Evolutionary conservation across 2,113 vertebrate genomes (phyloP).

Genomic region (Uria aalge): DNA sequence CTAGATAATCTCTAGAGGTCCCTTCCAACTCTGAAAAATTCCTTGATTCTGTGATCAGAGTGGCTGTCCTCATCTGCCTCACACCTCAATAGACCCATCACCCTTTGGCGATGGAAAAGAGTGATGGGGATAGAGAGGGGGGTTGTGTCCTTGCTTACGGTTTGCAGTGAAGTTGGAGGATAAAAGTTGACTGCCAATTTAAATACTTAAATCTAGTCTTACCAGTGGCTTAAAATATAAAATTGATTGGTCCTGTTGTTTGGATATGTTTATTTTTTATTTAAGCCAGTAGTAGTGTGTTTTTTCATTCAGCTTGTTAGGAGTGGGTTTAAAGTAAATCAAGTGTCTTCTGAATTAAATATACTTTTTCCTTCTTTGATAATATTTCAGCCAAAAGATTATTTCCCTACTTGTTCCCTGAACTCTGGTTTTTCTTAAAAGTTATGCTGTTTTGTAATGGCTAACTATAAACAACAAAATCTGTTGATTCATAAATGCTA

Average conservation of each 20-base stretch:
- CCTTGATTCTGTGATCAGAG: neutral
- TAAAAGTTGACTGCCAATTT: neutral
- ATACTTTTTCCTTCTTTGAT: neutral
- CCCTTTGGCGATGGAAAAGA: neutral
- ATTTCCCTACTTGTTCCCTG: neutral
- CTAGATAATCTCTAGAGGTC: too few species aligned
- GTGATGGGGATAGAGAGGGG: neutral
- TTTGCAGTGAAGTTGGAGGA: neutral
- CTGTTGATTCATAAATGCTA: neutral
- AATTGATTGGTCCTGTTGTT: neutral
- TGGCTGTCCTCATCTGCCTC: neutral
- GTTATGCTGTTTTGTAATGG: neutral
- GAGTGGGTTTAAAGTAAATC: neutral
- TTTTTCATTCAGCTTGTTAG: neutral
- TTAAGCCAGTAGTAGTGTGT: neutral
- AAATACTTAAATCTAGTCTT: neutral
- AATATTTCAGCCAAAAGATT: neutral
- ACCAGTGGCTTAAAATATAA: neutral
- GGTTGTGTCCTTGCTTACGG: neutral
- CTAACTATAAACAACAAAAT: neutral
- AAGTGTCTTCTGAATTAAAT: neutral
- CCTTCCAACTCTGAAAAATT: too few species aligned
- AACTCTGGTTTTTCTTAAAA: neutral
- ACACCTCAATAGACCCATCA: neutral
- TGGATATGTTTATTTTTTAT: neutral